Evolutionary conservation across 2,113 vertebrate species (phyloP).

Genomic region (Neofelis nebulosa): DNA sequence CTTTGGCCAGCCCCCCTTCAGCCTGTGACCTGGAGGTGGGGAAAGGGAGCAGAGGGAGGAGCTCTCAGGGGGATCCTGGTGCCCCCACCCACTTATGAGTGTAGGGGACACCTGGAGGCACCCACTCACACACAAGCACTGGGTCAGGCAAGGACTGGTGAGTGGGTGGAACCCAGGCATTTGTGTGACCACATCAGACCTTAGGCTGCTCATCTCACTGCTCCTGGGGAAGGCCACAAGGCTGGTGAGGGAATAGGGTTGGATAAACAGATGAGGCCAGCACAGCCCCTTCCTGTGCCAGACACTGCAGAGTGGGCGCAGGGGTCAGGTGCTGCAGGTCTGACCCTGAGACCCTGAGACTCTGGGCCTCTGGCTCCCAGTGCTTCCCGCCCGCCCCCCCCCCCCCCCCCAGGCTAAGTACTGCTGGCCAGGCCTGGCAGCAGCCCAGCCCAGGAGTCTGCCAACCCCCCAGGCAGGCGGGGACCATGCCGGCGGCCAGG

Average conservation of each 20-base stretch:
- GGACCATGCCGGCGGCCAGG: conserved; percentile 73
- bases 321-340: not conserved
- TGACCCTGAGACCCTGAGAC: not conserved
- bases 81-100: not conserved
- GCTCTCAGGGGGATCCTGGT: not conserved
- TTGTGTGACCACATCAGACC: not conserved
- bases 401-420: not conserved
- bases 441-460: conserved; percentile 71
- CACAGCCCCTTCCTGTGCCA: not conserved
- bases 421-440: conserved; percentile 66
- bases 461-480: conserved; percentile 72
- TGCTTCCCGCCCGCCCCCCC: not conserved
- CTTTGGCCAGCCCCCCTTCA: not conserved
- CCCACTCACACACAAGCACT: not conserved
- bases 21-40: not conserved
- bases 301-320: not conserved
- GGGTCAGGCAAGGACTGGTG: not conserved
- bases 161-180: not conserved
- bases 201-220: not conserved
- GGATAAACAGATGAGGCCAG: too few species aligned
- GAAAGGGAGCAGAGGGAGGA: not conserved
- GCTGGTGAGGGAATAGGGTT: not conserved
- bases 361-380: not conserved
- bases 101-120: not conserved
- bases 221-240: not conserved